Conservation (phyloP, 92 coral and sea anemone species). For the Epizoanthus scotinus region DNA sequence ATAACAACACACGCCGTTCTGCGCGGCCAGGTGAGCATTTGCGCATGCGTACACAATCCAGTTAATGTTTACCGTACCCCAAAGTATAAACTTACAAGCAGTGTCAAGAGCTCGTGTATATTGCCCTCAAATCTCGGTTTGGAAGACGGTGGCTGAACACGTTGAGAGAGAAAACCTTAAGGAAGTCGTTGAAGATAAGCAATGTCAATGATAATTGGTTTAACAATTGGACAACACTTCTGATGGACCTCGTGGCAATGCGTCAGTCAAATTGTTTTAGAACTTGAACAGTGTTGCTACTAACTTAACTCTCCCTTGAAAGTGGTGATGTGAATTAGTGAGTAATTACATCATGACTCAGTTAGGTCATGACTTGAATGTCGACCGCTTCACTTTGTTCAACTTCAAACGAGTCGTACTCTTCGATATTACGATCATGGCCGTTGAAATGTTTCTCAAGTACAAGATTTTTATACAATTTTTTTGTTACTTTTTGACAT, state of each 20-base stretch:
- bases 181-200: no score
- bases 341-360: slow-evolving; percentile 79
- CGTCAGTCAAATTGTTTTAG: slow-evolving; percentile 35
- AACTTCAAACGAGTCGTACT: background rate
- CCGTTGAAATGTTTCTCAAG: background rate
- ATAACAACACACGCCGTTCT: slow-evolving; percentile 31
- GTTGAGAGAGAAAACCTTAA: background rate
- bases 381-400: slow-evolving; percentile 72
- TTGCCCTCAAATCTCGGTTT: background rate
- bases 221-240: background rate
- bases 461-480: no score
- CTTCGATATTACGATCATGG: no score
- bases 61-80: slow-evolving; percentile 22
- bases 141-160: background rate
- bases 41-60: slow-evolving; percentile 40
- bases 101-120: background rate
- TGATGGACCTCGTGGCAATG: slow-evolving; percentile 21
- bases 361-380: slow-evolving; percentile 80
- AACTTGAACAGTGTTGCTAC: slow-evolving; percentile 1
- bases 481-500: no score
- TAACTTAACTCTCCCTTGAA: slow-evolving; percentile 16
- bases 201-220: background rate
- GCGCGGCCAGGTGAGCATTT: slow-evolving; percentile 8
- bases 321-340: slow-evolving; percentile 52
- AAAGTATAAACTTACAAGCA: background rate